Percentiles rank a stretch among this genome's conserved stretches.
Evolutionary conservation across 2,797 vertebrate species (phyloP).

Genomic region (Etheostoma perlongum): DNA sequence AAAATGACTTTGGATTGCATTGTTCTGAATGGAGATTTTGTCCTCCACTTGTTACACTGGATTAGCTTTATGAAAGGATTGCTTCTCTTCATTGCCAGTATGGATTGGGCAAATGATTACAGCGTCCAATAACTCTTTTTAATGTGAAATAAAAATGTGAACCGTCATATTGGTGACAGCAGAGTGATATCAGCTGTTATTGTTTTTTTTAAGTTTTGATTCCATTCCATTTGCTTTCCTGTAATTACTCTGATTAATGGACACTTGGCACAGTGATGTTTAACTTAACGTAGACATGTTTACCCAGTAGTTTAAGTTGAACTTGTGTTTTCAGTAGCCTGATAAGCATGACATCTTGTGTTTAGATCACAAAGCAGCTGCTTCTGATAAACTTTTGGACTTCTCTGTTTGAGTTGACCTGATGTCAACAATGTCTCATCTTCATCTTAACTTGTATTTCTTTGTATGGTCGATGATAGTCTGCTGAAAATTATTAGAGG

Average conservation of each 20-base stretch:
- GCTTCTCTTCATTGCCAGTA: background rate
- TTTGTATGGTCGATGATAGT: background rate
- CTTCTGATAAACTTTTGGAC: background rate
- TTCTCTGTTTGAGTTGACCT: slow-evolving; percentile 17
- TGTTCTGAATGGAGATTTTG: background rate
- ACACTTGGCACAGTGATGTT: slow-evolving; percentile 30
- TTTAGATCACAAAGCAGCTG: slow-evolving; percentile 34
- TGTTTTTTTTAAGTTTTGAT: slow-evolving; percentile 15
- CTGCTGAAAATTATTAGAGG: background rate
- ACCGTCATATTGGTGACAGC: background rate
- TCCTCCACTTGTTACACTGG: background rate
- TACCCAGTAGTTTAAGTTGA: slow-evolving; percentile 45
- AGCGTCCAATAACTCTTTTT: background rate
- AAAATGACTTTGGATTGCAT: background rate
- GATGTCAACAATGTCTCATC: slow-evolving; percentile 1
- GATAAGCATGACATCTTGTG: slow-evolving; percentile 36
- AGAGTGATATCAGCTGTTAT: background rate
- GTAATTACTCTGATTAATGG: slow-evolving; percentile 27
- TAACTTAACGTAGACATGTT: slow-evolving; percentile 47
- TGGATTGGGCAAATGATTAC: background rate
- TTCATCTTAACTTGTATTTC: slow-evolving; percentile 4
- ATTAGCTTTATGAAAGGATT: background rate
- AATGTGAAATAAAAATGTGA: background rate
- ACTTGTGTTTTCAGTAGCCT: slow-evolving; percentile 31
- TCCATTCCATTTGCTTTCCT: slow-evolving; percentile 30